Conservation (phyloP, 2,888 invertebrate species). For the Hemaris fuciformis region DNA sequence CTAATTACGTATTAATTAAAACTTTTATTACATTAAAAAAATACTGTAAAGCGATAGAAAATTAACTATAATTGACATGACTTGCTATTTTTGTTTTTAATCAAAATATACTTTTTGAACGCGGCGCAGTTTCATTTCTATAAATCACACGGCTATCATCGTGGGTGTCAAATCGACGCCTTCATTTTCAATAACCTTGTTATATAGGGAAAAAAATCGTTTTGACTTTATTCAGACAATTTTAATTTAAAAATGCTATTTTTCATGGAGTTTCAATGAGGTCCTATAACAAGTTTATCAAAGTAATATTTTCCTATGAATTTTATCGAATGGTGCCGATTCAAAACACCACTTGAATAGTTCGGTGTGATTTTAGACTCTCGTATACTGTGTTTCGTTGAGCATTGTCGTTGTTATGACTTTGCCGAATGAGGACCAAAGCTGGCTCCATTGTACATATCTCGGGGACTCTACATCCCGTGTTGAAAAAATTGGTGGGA, state of each 20-base stretch:
- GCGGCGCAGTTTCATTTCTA: background rate
- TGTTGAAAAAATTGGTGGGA: background rate
- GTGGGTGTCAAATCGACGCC: background rate
- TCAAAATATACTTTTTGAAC: background rate
- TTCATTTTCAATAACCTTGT: background rate
- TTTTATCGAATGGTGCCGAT: background rate
- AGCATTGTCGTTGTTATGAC: slow-evolving; percentile 42
- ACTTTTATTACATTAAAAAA: background rate
- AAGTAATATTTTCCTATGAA: too few relatives aligned
- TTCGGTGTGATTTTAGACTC: background rate
- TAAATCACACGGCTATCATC: background rate
- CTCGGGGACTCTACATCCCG: background rate
- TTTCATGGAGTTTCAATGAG: too few relatives aligned
- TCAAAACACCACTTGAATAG: background rate
- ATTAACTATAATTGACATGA: slow-evolving; percentile 8
- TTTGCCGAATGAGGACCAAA: too few relatives aligned
- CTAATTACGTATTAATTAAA: background rate
- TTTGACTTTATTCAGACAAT: too few relatives aligned
- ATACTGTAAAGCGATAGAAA: background rate
- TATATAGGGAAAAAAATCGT: too few relatives aligned
- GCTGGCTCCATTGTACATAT: background rate
- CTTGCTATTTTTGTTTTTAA: background rate
- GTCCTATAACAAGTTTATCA: too few relatives aligned
- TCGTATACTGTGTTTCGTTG: slow-evolving; percentile 50
- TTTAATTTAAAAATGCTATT: too few relatives aligned